Evolutionary conservation across 2,797 vertebrate genomes (phyloP).

Genomic region (Megaceryle alcyon): DNA sequence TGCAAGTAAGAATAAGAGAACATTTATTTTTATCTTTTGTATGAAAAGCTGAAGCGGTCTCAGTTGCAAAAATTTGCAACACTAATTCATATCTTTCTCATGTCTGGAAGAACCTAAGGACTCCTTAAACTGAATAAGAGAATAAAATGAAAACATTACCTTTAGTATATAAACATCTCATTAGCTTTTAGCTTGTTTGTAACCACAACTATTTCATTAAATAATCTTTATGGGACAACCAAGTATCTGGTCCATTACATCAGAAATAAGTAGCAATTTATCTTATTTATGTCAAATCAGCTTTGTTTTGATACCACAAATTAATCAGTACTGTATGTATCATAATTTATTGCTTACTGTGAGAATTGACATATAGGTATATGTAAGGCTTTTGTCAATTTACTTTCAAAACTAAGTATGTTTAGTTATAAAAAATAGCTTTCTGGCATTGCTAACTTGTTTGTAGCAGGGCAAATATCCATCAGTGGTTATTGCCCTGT

Average conservation of each 20-base stretch:
- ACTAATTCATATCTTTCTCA: conserved; percentile 17
- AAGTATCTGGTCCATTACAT: background rate
- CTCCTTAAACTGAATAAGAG: background rate
- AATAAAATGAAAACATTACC: conserved; percentile 17
- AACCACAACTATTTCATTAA: conserved; percentile 4
- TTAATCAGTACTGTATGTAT: background rate
- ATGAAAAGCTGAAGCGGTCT: conserved; percentile 23
- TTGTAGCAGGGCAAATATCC: background rate
- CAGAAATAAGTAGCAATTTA: background rate
- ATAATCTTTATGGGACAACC: background rate
- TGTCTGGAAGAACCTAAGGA: conserved; percentile 6
- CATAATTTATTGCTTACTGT: background rate
- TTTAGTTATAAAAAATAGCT: background rate
- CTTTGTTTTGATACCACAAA: background rate
- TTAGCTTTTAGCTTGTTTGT: conserved; percentile 24
- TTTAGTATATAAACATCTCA: background rate
- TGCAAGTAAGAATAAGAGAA: background rate
- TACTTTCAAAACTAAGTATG: background rate
- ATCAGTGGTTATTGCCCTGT: background rate
- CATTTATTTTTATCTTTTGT: background rate
- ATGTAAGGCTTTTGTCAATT: background rate
- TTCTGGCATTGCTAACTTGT: background rate
- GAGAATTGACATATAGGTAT: background rate
- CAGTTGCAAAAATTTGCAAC: conserved; percentile 32
- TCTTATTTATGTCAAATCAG: background rate